Evolutionary conservation across 2,888 invertebrate genomes (phyloP), one percentile per base, ranked within the genome.

Genomic region (Phaonia tiefii): DNA sequence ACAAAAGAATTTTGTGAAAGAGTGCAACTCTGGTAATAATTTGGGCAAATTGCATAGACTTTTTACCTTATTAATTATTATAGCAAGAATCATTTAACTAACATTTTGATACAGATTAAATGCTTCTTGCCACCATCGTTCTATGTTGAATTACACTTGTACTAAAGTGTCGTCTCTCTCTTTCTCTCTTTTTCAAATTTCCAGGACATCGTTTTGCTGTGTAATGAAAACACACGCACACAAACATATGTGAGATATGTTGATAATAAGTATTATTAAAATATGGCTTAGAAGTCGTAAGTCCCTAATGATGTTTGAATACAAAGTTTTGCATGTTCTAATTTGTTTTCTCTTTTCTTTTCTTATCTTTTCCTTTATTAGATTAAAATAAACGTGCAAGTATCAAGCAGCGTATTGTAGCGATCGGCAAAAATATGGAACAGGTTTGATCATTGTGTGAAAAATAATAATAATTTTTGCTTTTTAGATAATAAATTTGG

Each of bases 11-110:
- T 69, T 71, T 81, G 75, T 72, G 78, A 78, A 81, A 78, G 81
- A 81, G 81, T 81, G 25, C 71, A 81, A 78, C 81, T 81, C 75
- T 81, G 81, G 81, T 81, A 81, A 81, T 81, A 81, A 81, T 78
- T 72, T 81, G 81, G 81, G 81, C 81, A 75, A 81, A 73, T 75
- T 73, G 69, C 63, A 63, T 63, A 39, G 63, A 72, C 46, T 81
- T 65, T 58, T 71, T 25, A 58, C 31, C 71, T 72, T 66, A n/a
- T n/a, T n/a, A 56, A 63, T 44, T 63, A 13, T 7, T 5, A 63
- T 39, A 31, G 20, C 22, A 78, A 69, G 60, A 78, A 75, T 63
- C 69, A 69, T 78, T 81, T 78, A 81, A 78, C 60, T 0, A 10
- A 37, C 7, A 8, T 1, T n/a, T n/a, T n/a, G 0, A 2, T 31